Percentiles rank a stretch among this genome's conserved stretches.
Evolutionary conservation across 1,140 invertebrate species (phyloP).

Genomic region (Linepithema humile): DNA sequence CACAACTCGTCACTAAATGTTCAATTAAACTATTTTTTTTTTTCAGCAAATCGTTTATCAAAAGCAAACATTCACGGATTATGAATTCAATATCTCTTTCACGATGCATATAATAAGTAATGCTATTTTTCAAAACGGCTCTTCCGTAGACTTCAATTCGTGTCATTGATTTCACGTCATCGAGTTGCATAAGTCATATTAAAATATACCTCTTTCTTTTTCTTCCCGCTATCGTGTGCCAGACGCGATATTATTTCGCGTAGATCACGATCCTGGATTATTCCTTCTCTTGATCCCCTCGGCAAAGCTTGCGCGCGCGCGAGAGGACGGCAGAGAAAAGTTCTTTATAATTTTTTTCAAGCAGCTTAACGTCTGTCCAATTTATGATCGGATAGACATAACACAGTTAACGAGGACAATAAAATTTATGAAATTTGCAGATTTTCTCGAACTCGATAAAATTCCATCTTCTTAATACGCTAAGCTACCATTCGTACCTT

Average conservation of each 20-base stretch:
- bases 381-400: slow-evolving; percentile 21
- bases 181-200: not conserved
- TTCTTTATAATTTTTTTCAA: slow-evolving; percentile 45
- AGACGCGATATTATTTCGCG: slow-evolving; percentile 44
- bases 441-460: not conserved
- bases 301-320: not conserved
- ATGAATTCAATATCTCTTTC: not conserved
- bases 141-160: not conserved
- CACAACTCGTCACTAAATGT: not conserved
- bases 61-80: not conserved
- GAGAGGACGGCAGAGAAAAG: not conserved
- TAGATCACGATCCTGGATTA: slow-evolving; percentile 30
- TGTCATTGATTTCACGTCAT: slow-evolving; percentile 6
- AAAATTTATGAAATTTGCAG: slow-evolving; percentile 33
- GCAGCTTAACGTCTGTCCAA: slow-evolving; percentile 18
- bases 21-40: not conserved
- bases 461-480: not conserved
- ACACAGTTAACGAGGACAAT: slow-evolving; percentile 6
- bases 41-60: not conserved
- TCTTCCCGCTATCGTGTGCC: not conserved
- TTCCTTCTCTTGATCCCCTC: not conserved
- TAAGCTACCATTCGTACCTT: not conserved
- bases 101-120: not conserved
- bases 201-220: not conserved
- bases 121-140: not conserved